phyloP scores from a whole-genome alignment of 2,888 invertebrate genomes.

The Netelia melanura region DNA sequence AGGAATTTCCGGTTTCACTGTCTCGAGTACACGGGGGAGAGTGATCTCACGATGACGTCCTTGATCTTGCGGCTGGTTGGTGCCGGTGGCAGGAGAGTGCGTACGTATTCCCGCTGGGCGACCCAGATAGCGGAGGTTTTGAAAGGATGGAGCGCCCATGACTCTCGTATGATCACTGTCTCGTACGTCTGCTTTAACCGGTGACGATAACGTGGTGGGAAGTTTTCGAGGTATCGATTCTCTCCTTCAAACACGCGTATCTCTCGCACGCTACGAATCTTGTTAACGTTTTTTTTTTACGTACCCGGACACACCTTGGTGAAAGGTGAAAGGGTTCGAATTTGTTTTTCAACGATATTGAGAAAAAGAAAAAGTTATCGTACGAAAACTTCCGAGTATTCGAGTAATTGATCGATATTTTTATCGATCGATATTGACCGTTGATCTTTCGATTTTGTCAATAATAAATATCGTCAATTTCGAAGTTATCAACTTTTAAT shows the following conservation, averaged over 20 bases:
- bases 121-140: constrained; percentile 67
- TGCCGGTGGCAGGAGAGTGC: constrained; percentile 6
- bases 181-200: not conserved
- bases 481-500: not conserved
- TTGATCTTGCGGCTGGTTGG: constrained; percentile 75
- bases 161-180: not conserved
- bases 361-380: not conserved
- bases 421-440: no score
- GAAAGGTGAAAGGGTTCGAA: constrained; percentile 61
- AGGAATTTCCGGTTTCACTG: constrained; percentile 2
- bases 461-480: not conserved
- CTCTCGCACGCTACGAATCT: constrained; percentile 21
- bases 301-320: constrained; percentile 8
- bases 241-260: constrained; percentile 11
- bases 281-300: not conserved
- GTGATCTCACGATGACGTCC: constrained; percentile 73
- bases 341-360: not conserved
- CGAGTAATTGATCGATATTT: not conserved
- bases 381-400: not conserved
- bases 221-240: constrained; percentile 13
- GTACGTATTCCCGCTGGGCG: constrained; percentile 50
- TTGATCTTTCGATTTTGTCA: not conserved
- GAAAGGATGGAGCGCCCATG: constrained; percentile 19
- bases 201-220: not conserved
- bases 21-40: constrained; percentile 70